Conservation (phyloP, 2,797 vertebrate genomes). For the Uromys caudimaculatus region DNA sequence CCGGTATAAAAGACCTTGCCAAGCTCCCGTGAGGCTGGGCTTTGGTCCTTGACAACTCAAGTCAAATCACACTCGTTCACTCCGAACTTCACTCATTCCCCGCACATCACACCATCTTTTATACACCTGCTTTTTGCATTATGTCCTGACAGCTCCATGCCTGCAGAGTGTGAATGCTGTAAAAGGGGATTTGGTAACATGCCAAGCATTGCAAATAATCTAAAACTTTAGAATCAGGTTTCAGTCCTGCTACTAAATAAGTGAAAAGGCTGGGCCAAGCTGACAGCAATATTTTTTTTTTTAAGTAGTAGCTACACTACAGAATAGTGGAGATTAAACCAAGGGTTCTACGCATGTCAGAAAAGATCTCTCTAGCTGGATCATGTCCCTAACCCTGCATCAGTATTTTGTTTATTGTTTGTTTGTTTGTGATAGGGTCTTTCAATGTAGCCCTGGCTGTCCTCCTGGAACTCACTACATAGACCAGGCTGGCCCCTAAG, state of each 20-base stretch:
- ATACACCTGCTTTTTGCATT: slow-evolving; percentile 12
- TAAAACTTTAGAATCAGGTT: slow-evolving; percentile 44
- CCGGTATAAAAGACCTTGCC: not conserved
- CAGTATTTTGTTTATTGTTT: not conserved
- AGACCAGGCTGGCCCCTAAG: not conserved
- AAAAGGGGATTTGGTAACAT: slow-evolving; percentile 55
- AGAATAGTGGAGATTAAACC: not conserved
- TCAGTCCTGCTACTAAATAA: slow-evolving; percentile 36
- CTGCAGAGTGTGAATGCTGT: not conserved
- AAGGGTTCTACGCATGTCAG: not conserved
- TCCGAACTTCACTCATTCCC: not conserved
- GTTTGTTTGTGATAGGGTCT: not conserved
- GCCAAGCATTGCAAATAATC: slow-evolving; percentile 55
- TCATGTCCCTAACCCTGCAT: not conserved
- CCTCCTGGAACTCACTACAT: not conserved
- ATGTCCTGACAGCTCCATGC: slow-evolving; percentile 37
- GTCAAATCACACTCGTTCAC: not conserved
- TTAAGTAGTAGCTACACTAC: not conserved
- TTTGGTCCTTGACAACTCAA: not conserved
- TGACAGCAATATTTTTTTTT: not conserved
- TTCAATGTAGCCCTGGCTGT: not conserved
- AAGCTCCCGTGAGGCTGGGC: not conserved
- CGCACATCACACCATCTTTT: not conserved
- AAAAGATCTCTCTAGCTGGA: not conserved
- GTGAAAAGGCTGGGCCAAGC: not conserved